Base-by-base conservation (phyloP, 2,797 vertebrate genomes). In the Rhinatrema bivittatum region DNA sequence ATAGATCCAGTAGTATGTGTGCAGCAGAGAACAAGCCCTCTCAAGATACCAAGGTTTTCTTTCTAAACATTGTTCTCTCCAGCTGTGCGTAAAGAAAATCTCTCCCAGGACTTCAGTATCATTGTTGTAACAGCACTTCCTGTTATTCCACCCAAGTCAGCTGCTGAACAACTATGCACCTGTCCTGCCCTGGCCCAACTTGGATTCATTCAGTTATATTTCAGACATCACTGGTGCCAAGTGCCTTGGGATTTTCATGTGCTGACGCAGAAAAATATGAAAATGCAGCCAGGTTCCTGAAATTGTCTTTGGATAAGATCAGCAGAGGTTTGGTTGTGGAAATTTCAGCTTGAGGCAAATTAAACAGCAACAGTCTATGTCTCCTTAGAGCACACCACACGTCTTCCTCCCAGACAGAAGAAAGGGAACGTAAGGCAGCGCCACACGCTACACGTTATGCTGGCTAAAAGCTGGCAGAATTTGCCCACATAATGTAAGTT, bases 131-230 rank as follows among this genome's bases (percentile, higher is more conserved):
- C 15, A 35, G 31, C 26, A 23, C 22, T 55, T 56, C 41, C 41
- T 50, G 46, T 50, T 50, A 41, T 56, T 49, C 32, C 29, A 21
- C 14, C 9, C 13, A 23, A 17, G 16, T 7, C 22, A 39, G 39
- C 29, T 25, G 25, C 25, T 21, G 20, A 19, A 32, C 39, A 25
- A 20, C 37, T 20, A 19, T 19, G 38, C 52, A 49, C 52, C 40
- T 55, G 52, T 17, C 40, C 25, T 16, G 16, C n/a, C 20, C 19
- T 28, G 28, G 26, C 26, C 16, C 14, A 10, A 15, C 16, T 26
- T 28, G 15, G 15, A 15, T 10, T 15, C 26, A 16, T 15, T 2
- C 15, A 4, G 9, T 16, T 28, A 5, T 28, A 28, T 16, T 25
- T 9, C 5, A 16, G 16, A 5, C 14, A 26, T 10, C 2, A 9